Evolutionary conservation across 2,113 vertebrate species (phyloP), one percentile per base, ranked within the genome.

Genomic region (Nibea coibor): DNA sequence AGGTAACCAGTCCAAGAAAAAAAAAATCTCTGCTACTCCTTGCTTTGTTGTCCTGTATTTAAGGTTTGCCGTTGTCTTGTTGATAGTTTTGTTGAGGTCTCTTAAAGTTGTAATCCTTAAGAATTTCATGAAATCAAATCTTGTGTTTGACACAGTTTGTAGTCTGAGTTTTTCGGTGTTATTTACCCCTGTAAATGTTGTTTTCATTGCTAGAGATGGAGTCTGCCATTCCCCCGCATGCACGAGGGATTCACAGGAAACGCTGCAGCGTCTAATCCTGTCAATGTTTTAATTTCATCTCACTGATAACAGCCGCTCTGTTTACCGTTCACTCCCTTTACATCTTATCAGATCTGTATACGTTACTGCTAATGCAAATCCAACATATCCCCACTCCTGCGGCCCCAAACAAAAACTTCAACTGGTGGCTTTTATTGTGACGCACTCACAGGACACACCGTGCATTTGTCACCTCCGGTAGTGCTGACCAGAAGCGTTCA

Each of bases 1-100:
- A 93, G 93, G 92, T 94, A 93, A 94, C 76, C 22, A 3, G 57
- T 72, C 66, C 17, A 35, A 11, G 3, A 39, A 74, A 31, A 31
- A 61, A 31, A 61, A 4, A 3, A 39, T 39, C 31, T 58, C 65
- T 12, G 73, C 70, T 70, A 5, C 51, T 45, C 48, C 57, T 31
- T 63, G 28, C 48, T 89, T 26, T 67, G 31, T 65, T 54, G 51
- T 61, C 59, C 7, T 11, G 16, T 42, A 5, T 24, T 20, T n/a
- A 43, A 17, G 12, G 51, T 20, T 66, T 75, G 0, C 53, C 7
- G 35, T 39, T 45, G 15, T 59, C 57, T 24, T 22, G 5, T 24
- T 28, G 35, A 57, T 20, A 1, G 10, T 58, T 69, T 58, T 48
- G 15, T 69, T 47, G 3, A 42, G 16, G 42, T 63, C 19, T 43